Percentiles rank a stretch among this genome's conserved stretches.
Evolutionary conservation across 2,888 invertebrate species (phyloP).

Genomic region (Sycophila texana): DNA sequence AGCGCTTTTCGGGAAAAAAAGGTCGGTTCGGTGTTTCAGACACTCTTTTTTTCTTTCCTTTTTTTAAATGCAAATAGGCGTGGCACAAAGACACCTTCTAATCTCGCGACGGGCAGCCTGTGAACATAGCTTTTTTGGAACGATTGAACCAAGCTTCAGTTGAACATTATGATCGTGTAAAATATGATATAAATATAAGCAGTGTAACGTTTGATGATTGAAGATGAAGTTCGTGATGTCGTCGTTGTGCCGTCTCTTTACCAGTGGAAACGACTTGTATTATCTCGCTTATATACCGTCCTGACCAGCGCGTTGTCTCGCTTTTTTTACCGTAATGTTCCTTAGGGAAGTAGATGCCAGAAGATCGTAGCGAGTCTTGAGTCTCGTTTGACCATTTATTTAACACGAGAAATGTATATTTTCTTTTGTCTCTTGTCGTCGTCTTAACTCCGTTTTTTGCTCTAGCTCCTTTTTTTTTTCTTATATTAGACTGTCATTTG

Average conservation of each 20-base stretch:
- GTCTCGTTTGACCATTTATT: slow-evolving; percentile 61
- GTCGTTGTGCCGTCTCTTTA: slow-evolving; percentile 33
- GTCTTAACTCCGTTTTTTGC: slow-evolving; percentile 64
- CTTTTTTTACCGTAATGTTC: slow-evolving; percentile 46
- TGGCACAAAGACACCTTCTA: slow-evolving; percentile 22
- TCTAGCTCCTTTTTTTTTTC: slow-evolving; percentile 60
- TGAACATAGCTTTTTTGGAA: slow-evolving; percentile 44
- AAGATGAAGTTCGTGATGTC: slow-evolving; percentile 28
- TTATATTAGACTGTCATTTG: slow-evolving; percentile 42
- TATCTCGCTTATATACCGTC: slow-evolving; percentile 22
- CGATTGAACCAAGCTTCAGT: slow-evolving; percentile 36
- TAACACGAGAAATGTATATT: slow-evolving; percentile 14
- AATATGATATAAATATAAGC: slow-evolving; percentile 13
- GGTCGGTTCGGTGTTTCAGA: not conserved
- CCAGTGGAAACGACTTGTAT: slow-evolving; percentile 28
- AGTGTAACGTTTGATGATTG: slow-evolving; percentile 29
- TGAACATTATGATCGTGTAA: slow-evolving; percentile 17
- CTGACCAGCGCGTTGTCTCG: slow-evolving; percentile 34
- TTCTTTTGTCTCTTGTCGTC: slow-evolving; percentile 63
- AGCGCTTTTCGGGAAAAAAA: not conserved
- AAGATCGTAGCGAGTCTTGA: slow-evolving; percentile 55
- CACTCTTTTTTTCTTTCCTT: not conserved
- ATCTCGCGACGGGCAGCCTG: slow-evolving; percentile 48
- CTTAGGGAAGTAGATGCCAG: slow-evolving; percentile 48
- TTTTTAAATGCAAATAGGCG: too few species aligned